Base-by-base conservation (phyloP, 2,113 vertebrate species). In the Apteryx owenii region DNA sequence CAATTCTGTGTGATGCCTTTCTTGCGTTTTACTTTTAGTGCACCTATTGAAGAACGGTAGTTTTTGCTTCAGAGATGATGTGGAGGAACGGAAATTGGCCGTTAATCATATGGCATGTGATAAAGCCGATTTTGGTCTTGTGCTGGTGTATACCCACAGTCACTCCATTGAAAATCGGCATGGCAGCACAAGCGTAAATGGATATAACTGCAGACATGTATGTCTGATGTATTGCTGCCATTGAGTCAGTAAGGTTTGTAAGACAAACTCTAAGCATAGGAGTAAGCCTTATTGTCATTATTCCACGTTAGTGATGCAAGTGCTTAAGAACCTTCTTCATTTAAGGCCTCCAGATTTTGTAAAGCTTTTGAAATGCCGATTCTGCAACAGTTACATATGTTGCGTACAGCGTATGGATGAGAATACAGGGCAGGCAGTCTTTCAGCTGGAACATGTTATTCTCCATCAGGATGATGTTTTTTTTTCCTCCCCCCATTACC, bases 141-240 rank as follows among this genome's bases (percentile, higher is more conserved):
- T 19, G 18, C 23, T 66, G 54, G 42, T 13, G 4, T 58, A 20
- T 0, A 0, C 15, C 58, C 66, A 33, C 81, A 58, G 0, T 46
- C 16, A 20, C 28, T 48, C 36, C 26, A 7, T 2, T 58, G 40
- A 53, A 50, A 90, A 50, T 62, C 17, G 7, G 21, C 21, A 4
- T 22, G 66, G n/a, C 58, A 91, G 61, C 42, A 61, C 0, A 4
- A 76, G 46, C 19, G 12, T 50, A 36, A 36, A 4, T 70, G 51
- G 23, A 26, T 56, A 22, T 25, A 79, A 18, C 13, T 71, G 33
- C 10, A 7, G 6, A 5, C 22, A 19, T 0, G 0, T 22, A 10
- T 64, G 28, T 13, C 48, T 40, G 9, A 8, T 9, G 7, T 40
- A 7, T 13, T 85, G n/a, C 61, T 51, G 68, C 10, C 68, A 26